Evolutionary conservation across 2,888 invertebrate genomes (phyloP).

Genomic region (Synanthedon myopaeformis): DNA sequence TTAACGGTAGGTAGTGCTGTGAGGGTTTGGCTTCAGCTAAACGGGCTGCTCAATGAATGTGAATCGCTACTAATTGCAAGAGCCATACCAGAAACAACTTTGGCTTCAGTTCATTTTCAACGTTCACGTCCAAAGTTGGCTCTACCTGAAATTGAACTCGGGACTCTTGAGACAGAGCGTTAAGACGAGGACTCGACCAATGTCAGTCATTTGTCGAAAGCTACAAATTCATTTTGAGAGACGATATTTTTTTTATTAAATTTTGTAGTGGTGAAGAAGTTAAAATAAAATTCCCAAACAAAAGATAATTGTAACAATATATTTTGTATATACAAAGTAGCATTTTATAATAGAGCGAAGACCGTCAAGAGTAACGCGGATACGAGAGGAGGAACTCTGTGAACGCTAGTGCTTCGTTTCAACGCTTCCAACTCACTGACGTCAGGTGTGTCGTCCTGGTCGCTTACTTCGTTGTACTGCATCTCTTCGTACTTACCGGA

Average conservation of each 20-base stretch:
- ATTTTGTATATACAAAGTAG: slow-evolving; percentile 60
- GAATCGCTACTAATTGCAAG: too few relatives aligned
- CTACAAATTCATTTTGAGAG: too few relatives aligned
- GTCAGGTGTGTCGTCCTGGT: slow-evolving; percentile 52
- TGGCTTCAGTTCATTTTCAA: too few relatives aligned
- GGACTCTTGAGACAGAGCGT: too few relatives aligned
- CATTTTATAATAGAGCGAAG: slow-evolving; percentile 45
- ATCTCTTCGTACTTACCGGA: slow-evolving; percentile 61
- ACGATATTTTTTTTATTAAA: neutral
- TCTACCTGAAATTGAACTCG: too few relatives aligned
- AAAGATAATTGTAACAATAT: slow-evolving; percentile 60
- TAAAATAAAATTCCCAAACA: slow-evolving; percentile 11
- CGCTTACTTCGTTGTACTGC: slow-evolving; percentile 58
- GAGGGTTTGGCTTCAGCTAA: too few relatives aligned
- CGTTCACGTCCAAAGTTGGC: too few relatives aligned
- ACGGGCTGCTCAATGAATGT: too few relatives aligned
- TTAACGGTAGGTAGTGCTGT: too few relatives aligned
- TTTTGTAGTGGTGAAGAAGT: slow-evolving; percentile 7
- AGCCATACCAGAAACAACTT: too few relatives aligned
- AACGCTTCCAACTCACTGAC: slow-evolving; percentile 59
- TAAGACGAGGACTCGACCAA: too few relatives aligned
- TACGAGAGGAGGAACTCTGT: slow-evolving; percentile 13
- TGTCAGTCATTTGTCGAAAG: too few relatives aligned
- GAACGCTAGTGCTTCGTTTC: slow-evolving; percentile 40
- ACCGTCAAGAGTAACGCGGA: slow-evolving; percentile 31